phyloP scores from a whole-genome alignment of 2,888 invertebrate genomes.

The Ochropleura plecta region DNA sequence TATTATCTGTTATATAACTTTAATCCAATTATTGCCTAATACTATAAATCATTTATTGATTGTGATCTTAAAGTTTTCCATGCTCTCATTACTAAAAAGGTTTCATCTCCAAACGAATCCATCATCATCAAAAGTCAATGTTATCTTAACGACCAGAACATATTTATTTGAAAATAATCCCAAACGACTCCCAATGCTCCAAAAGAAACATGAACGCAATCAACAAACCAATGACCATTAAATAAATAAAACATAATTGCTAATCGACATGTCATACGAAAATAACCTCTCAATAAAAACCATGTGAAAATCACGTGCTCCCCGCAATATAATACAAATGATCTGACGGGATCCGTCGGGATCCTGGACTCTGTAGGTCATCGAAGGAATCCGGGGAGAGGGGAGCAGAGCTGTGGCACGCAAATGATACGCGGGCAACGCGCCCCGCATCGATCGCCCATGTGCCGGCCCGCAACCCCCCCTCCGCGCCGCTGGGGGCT shows the following conservation, averaged over 20 bases:
- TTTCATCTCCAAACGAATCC: not conserved
- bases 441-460: constrained; percentile 88
- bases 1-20: not conserved
- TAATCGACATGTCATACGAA: constrained; percentile 23
- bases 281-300: constrained; percentile 58
- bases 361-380: constrained; percentile 73
- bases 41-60: not conserved
- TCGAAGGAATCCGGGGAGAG: constrained; percentile 72
- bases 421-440: constrained; percentile 87
- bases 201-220: constrained; percentile 16
- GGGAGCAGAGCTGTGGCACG: constrained; percentile 80
- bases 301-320: constrained; percentile 70
- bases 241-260: constrained; percentile 41
- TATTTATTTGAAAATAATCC: not conserved
- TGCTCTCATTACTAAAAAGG: not conserved
- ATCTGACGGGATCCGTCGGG: constrained; percentile 52
- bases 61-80: not conserved
- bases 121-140: not conserved
- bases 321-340: constrained; percentile 52
- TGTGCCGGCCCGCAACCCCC: constrained; percentile 76
- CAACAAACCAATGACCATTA: constrained; percentile 18
- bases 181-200: not conserved
- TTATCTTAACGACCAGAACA: not conserved
- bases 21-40: not conserved
- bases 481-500: constrained; percentile 64